Conservation (phyloP, 2,113 vertebrate genomes). For the Amia ocellicauda region DNA sequence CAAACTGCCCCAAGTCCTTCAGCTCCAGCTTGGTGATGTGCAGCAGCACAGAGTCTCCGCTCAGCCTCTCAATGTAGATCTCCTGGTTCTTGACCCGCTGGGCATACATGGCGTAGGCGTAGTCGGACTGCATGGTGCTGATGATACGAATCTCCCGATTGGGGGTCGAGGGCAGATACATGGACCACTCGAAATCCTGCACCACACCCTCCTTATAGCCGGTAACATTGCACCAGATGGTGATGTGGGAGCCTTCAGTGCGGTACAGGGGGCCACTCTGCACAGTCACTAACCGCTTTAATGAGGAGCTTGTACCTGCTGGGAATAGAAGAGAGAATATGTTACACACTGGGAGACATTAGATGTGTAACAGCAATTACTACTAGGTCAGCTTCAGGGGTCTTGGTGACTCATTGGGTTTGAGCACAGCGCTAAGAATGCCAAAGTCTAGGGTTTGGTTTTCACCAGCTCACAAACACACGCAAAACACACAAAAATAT, state of each 20-base stretch:
- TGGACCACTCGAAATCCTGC: conserved; percentile 93
- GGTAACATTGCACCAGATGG: conserved; percentile 90
- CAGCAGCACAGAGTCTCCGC: conserved; percentile 68
- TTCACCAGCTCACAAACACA: too few species aligned
- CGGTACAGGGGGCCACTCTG: conserved; percentile 84
- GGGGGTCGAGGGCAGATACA: conserved; percentile 74
- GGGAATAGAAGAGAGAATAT: background rate
- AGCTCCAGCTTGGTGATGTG: conserved; percentile 86
- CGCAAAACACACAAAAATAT: too few species aligned
- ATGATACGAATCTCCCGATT: conserved; percentile 88
- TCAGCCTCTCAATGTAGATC: conserved; percentile 83
- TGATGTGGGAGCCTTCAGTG: conserved; percentile 83
- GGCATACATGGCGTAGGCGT: conserved; percentile 83
- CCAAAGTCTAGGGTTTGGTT: too few species aligned
- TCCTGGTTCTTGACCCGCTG: conserved; percentile 76
- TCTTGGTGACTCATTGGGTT: too few species aligned
- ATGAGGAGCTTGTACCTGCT: conserved; percentile 61
- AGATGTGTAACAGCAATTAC: too few species aligned
- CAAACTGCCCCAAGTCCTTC: conserved; percentile 71
- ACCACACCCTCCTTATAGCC: conserved; percentile 73
- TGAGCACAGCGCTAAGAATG: too few species aligned
- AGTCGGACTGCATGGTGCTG: conserved; percentile 82
- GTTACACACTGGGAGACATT: too few species aligned
- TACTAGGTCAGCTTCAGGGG: too few species aligned
- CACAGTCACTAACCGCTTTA: conserved; percentile 79